Evolutionary conservation across 2,113 vertebrate genomes (phyloP).

Genomic region (Forbesichthys agassizii): DNA sequence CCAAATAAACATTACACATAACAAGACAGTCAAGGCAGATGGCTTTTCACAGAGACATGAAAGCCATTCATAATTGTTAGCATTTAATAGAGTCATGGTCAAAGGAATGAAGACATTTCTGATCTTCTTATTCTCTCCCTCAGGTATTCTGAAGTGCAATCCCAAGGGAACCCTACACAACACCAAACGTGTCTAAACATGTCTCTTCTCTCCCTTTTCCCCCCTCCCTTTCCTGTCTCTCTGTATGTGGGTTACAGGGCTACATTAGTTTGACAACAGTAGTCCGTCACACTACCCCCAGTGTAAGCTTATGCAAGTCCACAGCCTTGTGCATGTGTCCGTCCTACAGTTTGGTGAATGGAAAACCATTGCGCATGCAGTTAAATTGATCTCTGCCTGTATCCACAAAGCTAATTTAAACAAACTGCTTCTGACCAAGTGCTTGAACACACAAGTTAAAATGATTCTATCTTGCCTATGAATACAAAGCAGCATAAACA

Average conservation of each 20-base stretch:
- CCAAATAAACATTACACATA: too few relatives aligned
- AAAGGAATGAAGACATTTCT: too few relatives aligned
- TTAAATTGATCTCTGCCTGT: background rate
- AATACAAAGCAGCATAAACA: slow-evolving; percentile 39
- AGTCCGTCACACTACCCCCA: too few relatives aligned
- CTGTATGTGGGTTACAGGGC: background rate
- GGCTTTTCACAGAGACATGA: too few relatives aligned
- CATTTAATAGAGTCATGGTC: too few relatives aligned
- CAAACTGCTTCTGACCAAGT: slow-evolving; percentile 25
- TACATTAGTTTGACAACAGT: slow-evolving; percentile 1
- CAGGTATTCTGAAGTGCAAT: too few relatives aligned
- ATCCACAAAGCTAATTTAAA: slow-evolving; percentile 17
- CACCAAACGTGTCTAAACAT: background rate
- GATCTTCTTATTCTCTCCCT: too few relatives aligned
- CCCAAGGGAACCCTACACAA: background rate
- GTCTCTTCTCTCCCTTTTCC: background rate
- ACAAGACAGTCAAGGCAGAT: too few relatives aligned
- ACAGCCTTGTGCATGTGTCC: background rate
- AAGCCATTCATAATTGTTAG: too few relatives aligned
- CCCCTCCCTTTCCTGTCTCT: background rate
- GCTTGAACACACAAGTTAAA: slow-evolving; percentile 25
- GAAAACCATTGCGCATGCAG: slow-evolving; percentile 1
- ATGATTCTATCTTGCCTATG: slow-evolving; percentile 42
- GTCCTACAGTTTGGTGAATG: background rate
- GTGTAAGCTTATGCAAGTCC: background rate